Evolutionary conservation across 2,888 invertebrate species (phyloP).

Genomic region (Tortricodes alternella): DNA sequence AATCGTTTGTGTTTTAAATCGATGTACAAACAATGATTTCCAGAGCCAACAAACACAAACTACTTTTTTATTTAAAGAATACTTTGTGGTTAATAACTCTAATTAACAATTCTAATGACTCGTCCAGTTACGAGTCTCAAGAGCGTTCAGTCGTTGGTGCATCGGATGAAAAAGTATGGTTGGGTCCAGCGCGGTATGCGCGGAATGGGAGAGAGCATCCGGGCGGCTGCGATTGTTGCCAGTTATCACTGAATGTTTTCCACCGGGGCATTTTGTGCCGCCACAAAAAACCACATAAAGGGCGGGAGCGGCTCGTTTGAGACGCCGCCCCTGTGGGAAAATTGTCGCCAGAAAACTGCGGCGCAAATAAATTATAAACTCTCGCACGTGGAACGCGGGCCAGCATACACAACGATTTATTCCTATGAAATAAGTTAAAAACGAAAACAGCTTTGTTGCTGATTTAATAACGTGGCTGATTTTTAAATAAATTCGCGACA

Average conservation of each 20-base stretch:
- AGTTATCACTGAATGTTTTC: conserved; percentile 83
- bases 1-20: conserved; percentile 6
- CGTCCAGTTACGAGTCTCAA: conserved; percentile 51
- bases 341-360: conserved; percentile 81
- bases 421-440: conserved; percentile 36
- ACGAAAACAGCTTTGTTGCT: conserved; percentile 59
- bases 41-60: conserved; percentile 8
- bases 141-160: conserved; percentile 54
- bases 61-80: conserved; percentile 25
- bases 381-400: conserved; percentile 72
- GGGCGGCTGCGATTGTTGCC: conserved; percentile 82
- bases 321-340: conserved; percentile 81
- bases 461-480: conserved; percentile 35
- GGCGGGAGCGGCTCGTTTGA: conserved; percentile 81
- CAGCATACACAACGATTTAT: conserved; percentile 56
- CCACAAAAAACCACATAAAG: conserved; percentile 81
- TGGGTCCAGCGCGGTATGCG: conserved; percentile 73
- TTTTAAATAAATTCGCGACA: not conserved
- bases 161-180: conserved; percentile 76
- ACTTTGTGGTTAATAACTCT: conserved; percentile 37
- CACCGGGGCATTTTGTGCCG: conserved; percentile 78
- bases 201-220: conserved; percentile 80
- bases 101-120: conserved; percentile 41
- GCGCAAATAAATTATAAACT: conserved; percentile 81
- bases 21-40: conserved; percentile 1